Base-by-base conservation (phyloP, 2,797 vertebrate genomes). In the Anas georgica region DNA sequence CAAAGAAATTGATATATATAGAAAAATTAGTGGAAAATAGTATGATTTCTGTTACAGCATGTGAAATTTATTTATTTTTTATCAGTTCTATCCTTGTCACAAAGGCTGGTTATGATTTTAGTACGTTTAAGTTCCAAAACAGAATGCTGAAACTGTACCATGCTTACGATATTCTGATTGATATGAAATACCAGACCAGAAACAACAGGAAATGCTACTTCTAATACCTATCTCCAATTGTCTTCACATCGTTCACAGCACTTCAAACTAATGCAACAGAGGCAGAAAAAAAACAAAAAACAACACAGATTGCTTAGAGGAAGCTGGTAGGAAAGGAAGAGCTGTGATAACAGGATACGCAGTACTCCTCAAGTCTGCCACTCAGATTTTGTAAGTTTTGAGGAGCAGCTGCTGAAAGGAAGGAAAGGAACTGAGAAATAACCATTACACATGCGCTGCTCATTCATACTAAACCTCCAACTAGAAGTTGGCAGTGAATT, bases 221-320 rank as follows among this genome's bases (percentile, higher is more conserved):
- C 75, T 45, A 75, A 59, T 54, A 26, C 1, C 0, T 28, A 77
- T 62, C 69, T 88, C 43, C 60, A 88, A 2, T 41, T 83, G 64
- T 37, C 58, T 82, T 77, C 52, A 41, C 67, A 70, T 76, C 9
- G 4, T 48, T 82, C 56, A 62, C 48, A 83, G n/a, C 62, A 48
- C 46, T 86, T 73, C 63, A 84, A 86, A 91, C 10, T 39, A 76
- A 91, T 8, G 22, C 55, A 88, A 82, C 26, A 90, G 77, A 92
- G 75, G 29, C 25, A 75, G 77, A 35, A 90, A 77, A 82, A 39
- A 39, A 39, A 39, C 78, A 74, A 43, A 3, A 9, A 17, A 17
- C 4, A 73, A 83, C 48, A 29, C 18, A 35, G 60, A 66, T 26
- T 84, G 70, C 80, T 79, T 73, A 48, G 63, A 23, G 14, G 77